Conservation (phyloP, 2,797 vertebrate genomes). For the Lacerta agilis region DNA sequence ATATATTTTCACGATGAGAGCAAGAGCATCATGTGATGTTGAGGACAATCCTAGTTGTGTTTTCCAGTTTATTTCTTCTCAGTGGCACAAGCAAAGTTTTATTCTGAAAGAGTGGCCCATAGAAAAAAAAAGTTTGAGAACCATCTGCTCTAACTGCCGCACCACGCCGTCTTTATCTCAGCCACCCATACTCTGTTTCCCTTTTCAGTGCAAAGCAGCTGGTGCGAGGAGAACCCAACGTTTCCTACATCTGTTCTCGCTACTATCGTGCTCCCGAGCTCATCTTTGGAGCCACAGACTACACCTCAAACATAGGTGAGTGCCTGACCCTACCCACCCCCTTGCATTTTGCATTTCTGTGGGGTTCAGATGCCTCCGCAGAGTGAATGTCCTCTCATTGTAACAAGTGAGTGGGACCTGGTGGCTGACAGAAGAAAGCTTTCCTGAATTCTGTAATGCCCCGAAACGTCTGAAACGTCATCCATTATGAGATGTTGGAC, state of each 20-base stretch:
- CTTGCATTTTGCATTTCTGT: background rate
- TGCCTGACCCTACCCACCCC: accelerated
- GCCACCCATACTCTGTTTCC: background rate
- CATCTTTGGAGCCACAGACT: constrained; percentile 96
- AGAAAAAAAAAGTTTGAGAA: too few relatives aligned
- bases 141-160: too few relatives aligned
- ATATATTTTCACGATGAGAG: too few relatives aligned
- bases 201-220: constrained; percentile 89
- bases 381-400: background rate
- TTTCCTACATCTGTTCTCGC: constrained; percentile 96
- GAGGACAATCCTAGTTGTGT: too few relatives aligned
- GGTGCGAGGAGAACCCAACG: constrained; percentile 92
- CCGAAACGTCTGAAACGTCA: background rate
- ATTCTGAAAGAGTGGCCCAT: too few relatives aligned
- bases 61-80: too few relatives aligned
- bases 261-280: constrained; percentile 96
- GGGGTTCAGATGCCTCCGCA: accelerated
- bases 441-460: too few relatives aligned
- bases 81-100: too few relatives aligned
- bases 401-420: too few relatives aligned
- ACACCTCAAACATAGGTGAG: constrained; percentile 90
- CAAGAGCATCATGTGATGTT: too few relatives aligned
- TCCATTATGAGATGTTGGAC: too few relatives aligned
- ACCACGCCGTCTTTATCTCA: too few relatives aligned
- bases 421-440: background rate